Base-by-base conservation (phyloP, 2,888 invertebrate species). In the Tigriopus californicus region DNA sequence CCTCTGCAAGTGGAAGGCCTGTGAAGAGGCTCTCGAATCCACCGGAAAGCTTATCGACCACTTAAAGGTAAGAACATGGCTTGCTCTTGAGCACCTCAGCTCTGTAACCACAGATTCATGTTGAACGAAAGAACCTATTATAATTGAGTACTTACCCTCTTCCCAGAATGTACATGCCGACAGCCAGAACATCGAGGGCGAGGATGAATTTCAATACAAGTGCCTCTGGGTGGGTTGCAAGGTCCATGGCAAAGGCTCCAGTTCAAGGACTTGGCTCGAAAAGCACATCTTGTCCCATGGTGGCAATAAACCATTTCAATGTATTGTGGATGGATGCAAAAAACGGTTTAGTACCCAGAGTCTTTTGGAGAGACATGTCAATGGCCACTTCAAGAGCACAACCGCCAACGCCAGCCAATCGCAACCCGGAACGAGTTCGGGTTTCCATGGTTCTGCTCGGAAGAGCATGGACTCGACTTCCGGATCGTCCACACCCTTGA, bases 211-310 rank as follows among this genome's bases (percentile, higher is more conserved):
- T 44, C 49, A 54, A 12, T 54, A 54, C 42, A 54, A 54, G 22
- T 56, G 56, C 24, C 56, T 56, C 11, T 56, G 56, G 56, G 44
- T 44, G 46, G 56, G 56, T 13, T 56, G 56, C 41, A 56, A 56
- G 24, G 58, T 58, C n/a, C 49, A 49, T 24, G 58, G 58, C 8
- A 46, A 44, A 12, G 44, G 22, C 25, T 48, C 48, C n/a, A 49
- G 25, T 13, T 44, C 58, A 12, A 47, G 33, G 58, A 20, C n/a
- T 11, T 58, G 58, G 58, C 47, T 58, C 8, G 40, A 58, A 25
- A 58, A 58, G 49, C 58, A 58, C 40, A 41, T 58, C 13, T 13
- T 47, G 13, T 13, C 24, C 47, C 58, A 58, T 49, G 49, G 44
- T 12, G 58, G 58, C 8, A 48, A 33, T 33, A 58, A 58, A 22